Conservation (phyloP, 2,888 invertebrate genomes). For the Tillus elongatus region DNA sequence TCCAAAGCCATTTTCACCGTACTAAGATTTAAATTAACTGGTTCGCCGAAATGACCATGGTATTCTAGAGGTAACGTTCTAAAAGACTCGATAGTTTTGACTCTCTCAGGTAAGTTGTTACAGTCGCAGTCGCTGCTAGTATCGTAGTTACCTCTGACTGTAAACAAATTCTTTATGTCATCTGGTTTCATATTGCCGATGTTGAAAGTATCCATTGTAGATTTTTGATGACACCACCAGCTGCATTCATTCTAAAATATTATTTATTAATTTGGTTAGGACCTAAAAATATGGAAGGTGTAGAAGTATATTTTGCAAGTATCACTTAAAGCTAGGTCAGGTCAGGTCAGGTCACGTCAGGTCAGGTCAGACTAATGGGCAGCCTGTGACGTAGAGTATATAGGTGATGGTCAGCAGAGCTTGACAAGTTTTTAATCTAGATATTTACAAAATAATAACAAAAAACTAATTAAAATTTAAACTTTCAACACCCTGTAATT, state of each 20-base stretch:
- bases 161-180: not conserved
- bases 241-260: constrained; percentile 17
- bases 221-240: constrained; percentile 20
- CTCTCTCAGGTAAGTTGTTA: constrained; percentile 16
- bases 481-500: too few relatives aligned
- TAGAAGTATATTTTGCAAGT: too few relatives aligned
- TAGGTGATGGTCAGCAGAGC: too few relatives aligned
- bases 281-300: too few relatives aligned
- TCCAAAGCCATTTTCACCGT: constrained; percentile 90
- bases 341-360: too few relatives aligned
- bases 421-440: too few relatives aligned
- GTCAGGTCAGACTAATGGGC: too few relatives aligned
- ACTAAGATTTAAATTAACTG: constrained; percentile 67
- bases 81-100: constrained; percentile 44
- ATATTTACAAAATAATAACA: too few relatives aligned
- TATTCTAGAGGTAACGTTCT: constrained; percentile 48
- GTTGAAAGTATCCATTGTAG: too few relatives aligned
- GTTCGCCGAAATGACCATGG: constrained; percentile 64
- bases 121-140: constrained; percentile 11
- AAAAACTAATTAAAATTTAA: too few relatives aligned
- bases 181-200: not conserved
- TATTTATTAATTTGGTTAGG: not conserved
- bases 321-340: too few relatives aligned
- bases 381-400: too few relatives aligned
- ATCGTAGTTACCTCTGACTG: not conserved